Evolutionary conservation across 1,140 invertebrate species (phyloP), one percentile per base, ranked within the genome.

Genomic region (Drosophila kanapiae): DNA sequence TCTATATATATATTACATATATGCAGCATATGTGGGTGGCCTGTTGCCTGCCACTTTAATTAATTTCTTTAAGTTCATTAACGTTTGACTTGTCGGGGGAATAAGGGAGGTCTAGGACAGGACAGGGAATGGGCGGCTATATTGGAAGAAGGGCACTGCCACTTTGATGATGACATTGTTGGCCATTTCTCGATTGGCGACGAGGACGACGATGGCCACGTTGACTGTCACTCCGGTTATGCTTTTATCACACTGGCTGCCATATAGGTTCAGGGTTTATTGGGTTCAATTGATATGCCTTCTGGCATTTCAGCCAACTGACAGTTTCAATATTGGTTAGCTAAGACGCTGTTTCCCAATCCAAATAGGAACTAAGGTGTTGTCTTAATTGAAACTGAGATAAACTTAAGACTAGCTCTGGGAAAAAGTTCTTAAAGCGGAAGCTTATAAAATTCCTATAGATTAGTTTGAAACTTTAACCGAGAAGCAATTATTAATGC

Each of bases 21-120:
- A 29, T 40, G 54, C 54, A 33, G 16, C 64, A 74, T 49, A 77
- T 82, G 79, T 68, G 61, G 38, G 43, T 60, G 53, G 18, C 51
- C 31, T 29, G 18, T 57, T 37, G 45, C 72, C 60, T 69, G 77
- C 64, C 72, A 88, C 80, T 87, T 88, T 84, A 87, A 87, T 87
- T 87, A 87, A 87, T 87, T 87, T 87, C 84, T 87, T 87, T 87
- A 88, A 87, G 84, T 87, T 87, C 84, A 88, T 87, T 87, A 87
- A 88, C 80, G 78, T 87, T 88, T 88, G 80, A 87, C 84, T 87
- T 87, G 80, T 80, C 70, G 67, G 75, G 75, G 71, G n/a, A 18
- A 53, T 58, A 76, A 71, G 75, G 63, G 57, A 65, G 4, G 43
- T 43, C 29, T 13, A n/a, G 7, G n/a, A 40, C 47, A 62, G 38